Base-by-base conservation (phyloP, 2,888 invertebrate species). In the Heteromyza rotundicornis region DNA sequence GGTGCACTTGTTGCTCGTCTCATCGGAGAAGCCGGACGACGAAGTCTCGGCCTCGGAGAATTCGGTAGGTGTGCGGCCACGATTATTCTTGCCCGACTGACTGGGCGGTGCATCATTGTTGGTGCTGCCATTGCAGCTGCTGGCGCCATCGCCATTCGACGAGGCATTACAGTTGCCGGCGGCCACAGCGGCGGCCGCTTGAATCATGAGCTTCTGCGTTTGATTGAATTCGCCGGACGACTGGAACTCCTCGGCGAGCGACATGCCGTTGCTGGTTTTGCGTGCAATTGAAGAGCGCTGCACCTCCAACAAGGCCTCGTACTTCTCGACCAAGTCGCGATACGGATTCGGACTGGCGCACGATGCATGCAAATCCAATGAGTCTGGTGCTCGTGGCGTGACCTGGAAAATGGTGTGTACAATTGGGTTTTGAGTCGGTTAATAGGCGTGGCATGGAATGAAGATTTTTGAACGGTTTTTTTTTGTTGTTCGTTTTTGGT, bases 1-100 rank as follows among this genome's bases (percentile, higher is more conserved):
- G 2, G 94, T 94, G 1, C 87, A 87, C 77, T 92, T 93, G 80
- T 92, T 92, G 80, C 90, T 90, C 1, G 91, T 92, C 80, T 94
- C 94, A 75, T 94, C 94, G 0, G 90, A 89, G 79, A 91, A 94
- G 10, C 92, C 92, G 0, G 93, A 93, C 16, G 92, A 92, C 20
- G 91, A 91, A 0, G 94, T 93, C 80, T 93, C 94, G 1, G 92
- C 90, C 80, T 93, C 93, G 1, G 92, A 93, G 75, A 92, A 92
- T 80, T 92, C 93, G 0, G 89, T 89, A 1, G 92, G 92, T 1
- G 92, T 92, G 68, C 89, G 88, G 14, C 91, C 90, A 49, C 24
- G 47, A 5, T 5, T 17, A 40, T 36, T 40, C 19, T 24, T 20
- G 22, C 49, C 32, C 3, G 16, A 7, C 16, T 52, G 53, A 17